phyloP scores from a whole-genome alignment of 2,797 vertebrate species.

The Peromyscus attwateri region DNA sequence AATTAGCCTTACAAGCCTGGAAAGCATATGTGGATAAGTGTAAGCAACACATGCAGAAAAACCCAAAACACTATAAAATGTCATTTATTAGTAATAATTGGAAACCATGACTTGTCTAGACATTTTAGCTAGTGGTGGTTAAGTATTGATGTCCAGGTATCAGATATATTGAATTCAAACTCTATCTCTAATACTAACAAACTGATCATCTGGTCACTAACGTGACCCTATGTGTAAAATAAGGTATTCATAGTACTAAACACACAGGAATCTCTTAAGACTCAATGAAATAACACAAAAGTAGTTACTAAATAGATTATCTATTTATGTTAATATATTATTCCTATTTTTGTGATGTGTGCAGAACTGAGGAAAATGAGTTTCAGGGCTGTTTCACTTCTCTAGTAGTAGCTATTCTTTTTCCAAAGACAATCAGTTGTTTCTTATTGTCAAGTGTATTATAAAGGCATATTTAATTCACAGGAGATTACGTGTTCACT shows the following conservation, averaged over 20 bases:
- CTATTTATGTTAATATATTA: not conserved
- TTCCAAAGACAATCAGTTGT: not conserved
- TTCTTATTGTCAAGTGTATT: not conserved
- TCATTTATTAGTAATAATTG: not conserved
- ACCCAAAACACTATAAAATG: not conserved
- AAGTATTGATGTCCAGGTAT: not conserved
- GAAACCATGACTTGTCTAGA: not conserved
- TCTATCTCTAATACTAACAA: not conserved
- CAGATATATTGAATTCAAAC: constrained; percentile 2
- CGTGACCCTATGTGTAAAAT: not conserved
- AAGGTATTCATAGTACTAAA: not conserved
- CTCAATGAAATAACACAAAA: not conserved
- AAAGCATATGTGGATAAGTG: not conserved
- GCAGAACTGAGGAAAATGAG: not conserved
- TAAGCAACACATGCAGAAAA: not conserved
- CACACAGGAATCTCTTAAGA: not conserved
- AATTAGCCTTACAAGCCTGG: not conserved
- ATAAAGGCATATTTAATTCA: not conserved
- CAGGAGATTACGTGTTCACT: constrained; percentile 44
- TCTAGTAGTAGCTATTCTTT: not conserved
- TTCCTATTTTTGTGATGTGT: not conserved
- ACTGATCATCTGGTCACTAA: not conserved
- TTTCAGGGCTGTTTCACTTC: not conserved
- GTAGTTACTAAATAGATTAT: not conserved
- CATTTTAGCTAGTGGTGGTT: not conserved